Base-by-base conservation (phyloP, 2,113 vertebrate species). In the Procavia capensis region DNA sequence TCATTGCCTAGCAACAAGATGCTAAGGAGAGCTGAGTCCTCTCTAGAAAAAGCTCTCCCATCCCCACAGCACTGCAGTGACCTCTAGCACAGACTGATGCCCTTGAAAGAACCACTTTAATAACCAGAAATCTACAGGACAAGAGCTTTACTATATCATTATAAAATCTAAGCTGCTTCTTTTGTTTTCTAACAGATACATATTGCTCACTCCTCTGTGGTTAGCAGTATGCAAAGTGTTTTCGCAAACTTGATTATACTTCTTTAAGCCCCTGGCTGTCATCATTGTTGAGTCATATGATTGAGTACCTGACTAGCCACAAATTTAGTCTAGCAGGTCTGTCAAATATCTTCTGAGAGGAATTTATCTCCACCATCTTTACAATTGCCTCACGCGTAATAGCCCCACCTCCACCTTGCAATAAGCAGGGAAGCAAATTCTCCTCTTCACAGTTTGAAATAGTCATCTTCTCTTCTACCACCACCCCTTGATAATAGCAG, bases 1-100 rank as follows among this genome's bases (percentile, higher is more conserved):
- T 75, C 24, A 80, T 95, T 91, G 84, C 97, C 97, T 97, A 97
- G 97, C 97, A 98, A 98, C 96, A 95, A 97, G 93, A 95, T 97
- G 96, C 96, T 97, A 97, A 96, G 94, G 68, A 43, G 25, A 93
- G 75, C 94, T 25, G 66, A 78, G 74, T 72, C 75, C 70, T 92
- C 76, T 90, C 88, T 87, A 64, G 75, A 96, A 97, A 79, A 68
- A 72, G 88, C 91, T 94, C 91, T 61, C 31, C 24, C 68, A 78
- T 50, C 54, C 39, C 36, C 47, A 64, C 50, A 3, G 0, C 13
- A 75, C 54, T 2, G 85, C 88, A 91, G 0, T 96, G 96, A 97
- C 96, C 97, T 97, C 94, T 84, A 95, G 84, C 86, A 74, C 68
- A 87, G 61, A 70, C 22, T 25, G 75, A 83, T 85, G 79, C 68